Conservation (phyloP, 2,888 invertebrate species). For the Brachypalpus laphriformis region DNA sequence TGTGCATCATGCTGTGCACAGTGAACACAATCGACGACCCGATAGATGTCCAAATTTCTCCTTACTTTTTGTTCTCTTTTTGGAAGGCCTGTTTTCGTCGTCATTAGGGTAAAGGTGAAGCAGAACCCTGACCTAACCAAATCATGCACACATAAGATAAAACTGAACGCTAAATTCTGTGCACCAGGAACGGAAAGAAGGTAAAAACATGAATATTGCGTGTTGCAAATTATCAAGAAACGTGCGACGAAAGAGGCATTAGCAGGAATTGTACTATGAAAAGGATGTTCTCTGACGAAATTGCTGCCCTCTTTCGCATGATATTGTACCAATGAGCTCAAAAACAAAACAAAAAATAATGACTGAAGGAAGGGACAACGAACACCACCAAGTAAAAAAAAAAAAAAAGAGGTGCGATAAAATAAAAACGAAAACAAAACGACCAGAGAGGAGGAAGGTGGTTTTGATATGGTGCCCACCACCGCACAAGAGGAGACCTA, state of each 20-base stretch:
- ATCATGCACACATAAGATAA: constrained; percentile 27
- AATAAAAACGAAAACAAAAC: constrained; percentile 40
- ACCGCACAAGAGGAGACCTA: constrained; percentile 16
- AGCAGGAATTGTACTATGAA: background rate
- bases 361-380: constrained; percentile 7
- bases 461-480: constrained; percentile 11
- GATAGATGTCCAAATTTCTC: background rate
- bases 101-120: background rate
- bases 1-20: background rate
- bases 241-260: background rate
- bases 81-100: background rate
- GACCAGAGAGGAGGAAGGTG: constrained; percentile 1
- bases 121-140: constrained; percentile 53
- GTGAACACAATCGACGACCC: background rate
- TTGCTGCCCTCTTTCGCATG: constrained; percentile 52
- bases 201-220: constrained; percentile 19
- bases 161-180: background rate
- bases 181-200: background rate
- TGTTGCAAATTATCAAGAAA: constrained; percentile 7
- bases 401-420: constrained; percentile 3
- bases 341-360: background rate
- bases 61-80: background rate
- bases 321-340: constrained; percentile 18
- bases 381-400: constrained; percentile 6
- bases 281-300: background rate